A percentile compares a stretch with the other conserved stretches of the same genome.
These are phyloP conservation scores for Muscicapa comitata DNA, from an alignment of 2,797 vertebrate genomes.

Conservation along the genomic window DNA sequence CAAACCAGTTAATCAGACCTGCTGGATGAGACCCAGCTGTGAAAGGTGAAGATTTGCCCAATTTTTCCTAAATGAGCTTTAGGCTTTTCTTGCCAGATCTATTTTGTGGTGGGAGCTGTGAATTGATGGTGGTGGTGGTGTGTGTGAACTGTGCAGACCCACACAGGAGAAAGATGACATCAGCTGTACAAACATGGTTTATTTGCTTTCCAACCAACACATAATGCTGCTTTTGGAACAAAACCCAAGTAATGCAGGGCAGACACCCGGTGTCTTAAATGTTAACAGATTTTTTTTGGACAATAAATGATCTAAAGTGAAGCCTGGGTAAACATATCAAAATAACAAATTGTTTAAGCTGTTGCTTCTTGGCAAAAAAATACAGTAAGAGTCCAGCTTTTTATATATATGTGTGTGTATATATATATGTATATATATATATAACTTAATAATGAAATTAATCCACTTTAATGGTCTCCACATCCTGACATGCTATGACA, in stretches of 20 bases:
- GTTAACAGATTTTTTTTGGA: background rate
- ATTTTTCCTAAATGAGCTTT: background rate
- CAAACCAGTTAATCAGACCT: conserved; percentile 2
- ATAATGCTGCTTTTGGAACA: background rate
- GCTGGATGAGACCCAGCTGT: background rate
- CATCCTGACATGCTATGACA: background rate
- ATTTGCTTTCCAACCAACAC: background rate
- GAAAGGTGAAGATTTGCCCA: conserved; percentile 8
- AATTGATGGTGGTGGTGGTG: background rate
- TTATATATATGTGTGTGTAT: background rate
- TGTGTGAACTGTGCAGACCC: background rate
- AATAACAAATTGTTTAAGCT: background rate
- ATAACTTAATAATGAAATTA: background rate
- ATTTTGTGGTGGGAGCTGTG: background rate
- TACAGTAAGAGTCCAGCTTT: background rate
- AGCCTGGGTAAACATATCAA: background rate
- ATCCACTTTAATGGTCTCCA: background rate
- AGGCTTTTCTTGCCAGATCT: background rate
- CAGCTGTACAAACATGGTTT: background rate
- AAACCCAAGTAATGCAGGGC: background rate
- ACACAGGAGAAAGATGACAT: background rate
- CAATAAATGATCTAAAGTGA: background rate
- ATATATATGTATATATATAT: background rate
- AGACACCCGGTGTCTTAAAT: background rate
- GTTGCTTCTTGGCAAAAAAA: background rate